Base-by-base conservation (phyloP, 2,888 invertebrate genomes). In the Tribolium freemani region DNA sequence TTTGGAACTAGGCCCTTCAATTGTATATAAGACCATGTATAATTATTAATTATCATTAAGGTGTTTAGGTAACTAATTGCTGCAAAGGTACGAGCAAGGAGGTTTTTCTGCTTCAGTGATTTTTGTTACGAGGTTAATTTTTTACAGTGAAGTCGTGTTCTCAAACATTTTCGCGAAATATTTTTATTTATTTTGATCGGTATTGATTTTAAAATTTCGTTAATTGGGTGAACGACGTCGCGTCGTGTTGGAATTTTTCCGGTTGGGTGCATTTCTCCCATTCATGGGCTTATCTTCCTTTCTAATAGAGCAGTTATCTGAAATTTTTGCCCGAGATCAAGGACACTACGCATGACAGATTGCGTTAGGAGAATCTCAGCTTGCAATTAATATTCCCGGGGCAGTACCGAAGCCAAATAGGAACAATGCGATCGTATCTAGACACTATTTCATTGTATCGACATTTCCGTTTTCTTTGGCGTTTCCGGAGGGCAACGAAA, bases 271-370 rank as follows among this genome's bases (percentile, higher is more conserved):
- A 20, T 16, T 51, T 53, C 44, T 44, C 50, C 44, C 69, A 60
- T 69, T 68, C 68, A 57, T 68, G 21, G 56, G 20, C 46, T 20
- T 69, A 46, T 69, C 69, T 69, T 69, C 69, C 69, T 69, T 69
- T 69, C 69, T 69, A 69, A 26, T 60, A 50, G 21, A 58, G 50
- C 66, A 30, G 66, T 56, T 45, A 67, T 56, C 56, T 56, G 5
- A 10, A 8, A 67, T 44, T 44, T 67, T 56, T 54, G 11, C n/a
- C 1, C 31, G 51, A 51, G 69, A 69, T 69, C 69, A 69, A 69
- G 69, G 69, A 56, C 67, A 67, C 57, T 63, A 50, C 63, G 13
- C 48, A 46, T 46, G 63, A 16, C 26, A 30, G 30, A 50, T 66
- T 21, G 54, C 21, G 11, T n/a, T 31, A 57, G 38, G 63, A 48